Evolutionary conservation across 2,797 vertebrate species (phyloP), one percentile per base, ranked within the genome.

Genomic region (Platyrinchus mystaceus): DNA sequence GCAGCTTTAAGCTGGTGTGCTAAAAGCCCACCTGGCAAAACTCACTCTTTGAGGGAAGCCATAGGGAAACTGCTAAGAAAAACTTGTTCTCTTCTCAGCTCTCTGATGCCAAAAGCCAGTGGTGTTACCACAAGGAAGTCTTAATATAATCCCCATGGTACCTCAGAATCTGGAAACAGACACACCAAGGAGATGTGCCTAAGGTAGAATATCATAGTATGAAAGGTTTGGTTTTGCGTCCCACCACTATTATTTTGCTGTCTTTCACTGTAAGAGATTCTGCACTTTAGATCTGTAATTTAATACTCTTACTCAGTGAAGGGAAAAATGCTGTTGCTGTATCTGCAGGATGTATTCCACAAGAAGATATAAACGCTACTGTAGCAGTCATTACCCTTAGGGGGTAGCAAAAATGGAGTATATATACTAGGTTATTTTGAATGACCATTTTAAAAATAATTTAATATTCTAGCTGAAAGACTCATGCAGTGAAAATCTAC

Each of bases 361-460:
- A 94, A 64, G n/a, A 78, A 88, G n/a, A 69, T 78, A 75, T 59
- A 94, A 81, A 78, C 73, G 62, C 26, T 89, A 56, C 34, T 69
- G n/a, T 43, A 68, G 43, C 18, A 64, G 83, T 58, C 34, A 47
- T 91, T 90, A 68, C 43, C 20, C 74, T 73, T 73, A 81, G 52
- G 73, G 58, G 18, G 14, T 14, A 62, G 73, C 41, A 84, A 76
- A 88, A 91, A 84, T 60, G 74, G 56, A 85, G 28, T 60, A 21
- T 71, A 77, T 81, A 32, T 46, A 37, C 41, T 76, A 69, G 77
- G 56, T 89, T 94, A 81, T 84, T 92, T 91, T 74, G 63, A 87
- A 94, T 90, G 67, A 76, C 50, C 59, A 53, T 77, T 90, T 87
- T 23, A 84, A 93, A 94, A 82, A 69, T 71, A 74, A 91, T 93